These are phyloP conservation scores for Numenius phaeopus DNA, from an alignment of 2,797 vertebrate genomes.

Conservation along the genomic window DNA sequence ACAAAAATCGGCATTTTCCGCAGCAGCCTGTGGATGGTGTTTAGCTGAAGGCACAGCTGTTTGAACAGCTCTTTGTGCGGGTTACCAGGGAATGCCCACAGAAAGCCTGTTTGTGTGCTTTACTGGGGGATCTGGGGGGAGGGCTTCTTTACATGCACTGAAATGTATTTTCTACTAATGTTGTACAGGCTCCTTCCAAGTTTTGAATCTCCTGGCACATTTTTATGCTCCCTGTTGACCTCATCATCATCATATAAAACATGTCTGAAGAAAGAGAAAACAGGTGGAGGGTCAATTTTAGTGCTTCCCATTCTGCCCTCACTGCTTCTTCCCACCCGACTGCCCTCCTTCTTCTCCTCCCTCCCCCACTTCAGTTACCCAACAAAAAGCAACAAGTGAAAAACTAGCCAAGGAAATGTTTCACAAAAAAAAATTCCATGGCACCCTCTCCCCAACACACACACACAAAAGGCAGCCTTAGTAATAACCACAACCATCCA, in stretches of 20 bases:
- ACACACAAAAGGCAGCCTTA: slow-evolving; percentile 14
- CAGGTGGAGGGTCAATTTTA: slow-evolving; percentile 29
- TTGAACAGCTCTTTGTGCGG: slow-evolving; percentile 47
- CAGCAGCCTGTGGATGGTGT: neutral
- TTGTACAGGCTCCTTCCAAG: slow-evolving; percentile 39
- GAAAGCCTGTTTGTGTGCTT: slow-evolving; percentile 47
- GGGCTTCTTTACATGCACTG: neutral
- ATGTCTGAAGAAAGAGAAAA: slow-evolving; percentile 38
- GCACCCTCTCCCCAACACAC: neutral
- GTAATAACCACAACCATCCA: slow-evolving; percentile 22
- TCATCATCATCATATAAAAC: slow-evolving; percentile 40
- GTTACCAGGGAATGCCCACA: slow-evolving; percentile 61
- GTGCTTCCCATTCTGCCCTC: neutral
- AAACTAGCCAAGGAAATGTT: slow-evolving; percentile 40
- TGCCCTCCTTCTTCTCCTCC: neutral
- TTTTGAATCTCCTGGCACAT: slow-evolving; percentile 50
- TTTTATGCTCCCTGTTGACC: slow-evolving; percentile 44
- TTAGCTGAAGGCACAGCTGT: slow-evolving; percentile 55
- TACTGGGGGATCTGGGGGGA: neutral
- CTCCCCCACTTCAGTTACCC: neutral
- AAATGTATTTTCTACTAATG: slow-evolving; percentile 41
- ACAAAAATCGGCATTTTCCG: neutral
- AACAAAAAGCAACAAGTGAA: slow-evolving; percentile 29
- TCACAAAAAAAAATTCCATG: slow-evolving; percentile 1
- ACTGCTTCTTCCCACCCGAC: neutral